Conservation (phyloP, 2,888 invertebrate species). For the Standfussiana lucernea region DNA sequence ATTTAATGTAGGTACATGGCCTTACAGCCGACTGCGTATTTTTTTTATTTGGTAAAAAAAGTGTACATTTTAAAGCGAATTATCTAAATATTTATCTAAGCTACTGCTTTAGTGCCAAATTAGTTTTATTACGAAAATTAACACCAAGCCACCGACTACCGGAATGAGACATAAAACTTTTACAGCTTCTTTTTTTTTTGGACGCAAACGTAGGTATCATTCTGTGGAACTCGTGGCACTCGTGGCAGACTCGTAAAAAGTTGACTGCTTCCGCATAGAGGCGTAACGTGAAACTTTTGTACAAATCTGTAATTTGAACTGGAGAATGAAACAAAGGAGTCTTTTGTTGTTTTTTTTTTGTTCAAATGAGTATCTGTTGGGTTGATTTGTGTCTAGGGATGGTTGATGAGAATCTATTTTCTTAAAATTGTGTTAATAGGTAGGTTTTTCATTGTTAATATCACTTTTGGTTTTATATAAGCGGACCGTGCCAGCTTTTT, state of each 20-base stretch:
- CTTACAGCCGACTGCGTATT: neutral
- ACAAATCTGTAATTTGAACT: conserved; percentile 44
- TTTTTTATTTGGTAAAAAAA: neutral
- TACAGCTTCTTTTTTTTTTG: conserved; percentile 46
- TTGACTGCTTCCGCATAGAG: conserved; percentile 44
- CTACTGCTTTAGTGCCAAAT: neutral
- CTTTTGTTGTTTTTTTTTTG: conserved; percentile 29
- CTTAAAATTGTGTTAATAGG: too few relatives aligned
- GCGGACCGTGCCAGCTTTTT: too few relatives aligned
- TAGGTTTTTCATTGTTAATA: too few relatives aligned
- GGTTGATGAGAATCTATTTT: neutral
- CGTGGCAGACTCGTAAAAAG: conserved; percentile 46
- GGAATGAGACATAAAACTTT: conserved; percentile 53
- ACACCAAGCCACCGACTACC: conserved; percentile 27
- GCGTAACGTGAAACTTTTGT: conserved; percentile 49
- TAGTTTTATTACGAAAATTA: conserved; percentile 31
- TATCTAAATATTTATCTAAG: neutral
- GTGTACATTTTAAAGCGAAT: too few relatives aligned
- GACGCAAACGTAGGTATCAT: conserved; percentile 30
- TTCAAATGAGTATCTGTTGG: conserved; percentile 14
- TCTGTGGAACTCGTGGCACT: conserved; percentile 16
- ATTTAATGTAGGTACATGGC: neutral
- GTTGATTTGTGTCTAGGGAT: conserved; percentile 8
- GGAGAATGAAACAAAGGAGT: conserved; percentile 29
- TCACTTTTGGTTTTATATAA: too few relatives aligned